These are phyloP conservation scores for Potamarius usumacintae DNA, from an alignment of 2,113 vertebrate genomes.

Conservation along the genomic window DNA sequence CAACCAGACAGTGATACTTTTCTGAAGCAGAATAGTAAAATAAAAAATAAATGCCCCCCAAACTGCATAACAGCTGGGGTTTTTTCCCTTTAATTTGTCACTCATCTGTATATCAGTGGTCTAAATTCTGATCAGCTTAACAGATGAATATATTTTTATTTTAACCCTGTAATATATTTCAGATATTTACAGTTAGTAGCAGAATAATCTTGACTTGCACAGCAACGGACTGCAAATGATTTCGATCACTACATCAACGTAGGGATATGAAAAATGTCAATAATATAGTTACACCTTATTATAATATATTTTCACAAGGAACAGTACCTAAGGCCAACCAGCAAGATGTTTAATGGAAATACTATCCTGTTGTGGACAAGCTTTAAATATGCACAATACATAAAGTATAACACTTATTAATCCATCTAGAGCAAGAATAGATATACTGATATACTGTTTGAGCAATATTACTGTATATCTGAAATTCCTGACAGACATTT, in stretches of 20 bases:
- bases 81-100: background rate
- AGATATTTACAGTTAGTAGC: background rate
- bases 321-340: background rate
- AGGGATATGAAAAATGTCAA: background rate
- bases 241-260: background rate
- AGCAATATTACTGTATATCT: too few species aligned
- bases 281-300: background rate
- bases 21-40: background rate
- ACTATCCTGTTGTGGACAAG: too few species aligned
- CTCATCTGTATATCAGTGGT: background rate
- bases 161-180: background rate
- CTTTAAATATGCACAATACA: too few species aligned
- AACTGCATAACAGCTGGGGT: background rate
- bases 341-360: background rate
- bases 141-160: background rate
- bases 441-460: too few species aligned
- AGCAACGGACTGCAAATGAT: background rate
- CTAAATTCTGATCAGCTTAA: background rate
- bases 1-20: background rate
- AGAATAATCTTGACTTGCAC: background rate
- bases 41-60: background rate
- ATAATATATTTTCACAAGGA: background rate
- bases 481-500: too few species aligned
- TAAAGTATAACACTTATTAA: too few species aligned
- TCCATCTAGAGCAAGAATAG: too few species aligned